Evolutionary conservation across 2,113 vertebrate genomes (phyloP).

Genomic region (Phyllostomus discolor): DNA sequence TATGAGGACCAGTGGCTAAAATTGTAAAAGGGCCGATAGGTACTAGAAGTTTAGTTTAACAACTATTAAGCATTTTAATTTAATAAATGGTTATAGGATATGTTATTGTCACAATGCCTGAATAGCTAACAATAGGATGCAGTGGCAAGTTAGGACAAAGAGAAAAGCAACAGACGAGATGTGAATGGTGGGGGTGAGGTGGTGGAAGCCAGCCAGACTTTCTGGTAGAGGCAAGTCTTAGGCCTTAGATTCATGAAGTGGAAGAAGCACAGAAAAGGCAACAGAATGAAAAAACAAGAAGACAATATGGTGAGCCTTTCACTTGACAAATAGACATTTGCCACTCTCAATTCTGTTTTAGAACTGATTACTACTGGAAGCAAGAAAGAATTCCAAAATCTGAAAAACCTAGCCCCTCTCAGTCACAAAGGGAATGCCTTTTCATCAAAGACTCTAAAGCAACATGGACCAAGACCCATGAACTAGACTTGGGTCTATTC

Average conservation of each 20-base stretch:
- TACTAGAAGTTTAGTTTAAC: not conserved
- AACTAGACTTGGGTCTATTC: not conserved
- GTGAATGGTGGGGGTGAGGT: not conserved
- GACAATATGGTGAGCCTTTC: not conserved
- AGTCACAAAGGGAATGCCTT: not conserved
- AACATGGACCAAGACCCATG: not conserved
- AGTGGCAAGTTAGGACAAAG: not conserved
- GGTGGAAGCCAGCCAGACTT: not conserved
- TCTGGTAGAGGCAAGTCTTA: not conserved
- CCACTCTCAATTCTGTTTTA: conserved; percentile 7
- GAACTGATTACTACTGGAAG: not conserved
- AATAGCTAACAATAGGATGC: not conserved
- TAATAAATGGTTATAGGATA: not conserved
- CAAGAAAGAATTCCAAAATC: not conserved
- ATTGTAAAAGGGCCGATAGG: not conserved
- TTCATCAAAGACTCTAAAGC: not conserved
- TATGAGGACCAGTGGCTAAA: not conserved
- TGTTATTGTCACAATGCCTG: not conserved
- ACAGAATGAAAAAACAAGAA: not conserved
- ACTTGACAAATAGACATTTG: not conserved
- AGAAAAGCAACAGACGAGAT: not conserved
- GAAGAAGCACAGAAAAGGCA: not conserved
- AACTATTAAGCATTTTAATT: not conserved
- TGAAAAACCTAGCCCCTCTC: not conserved
- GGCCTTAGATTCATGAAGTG: not conserved